A percentile compares a stretch with the other conserved stretches of the same genome.
phyloP scores from a whole-genome alignment of 30 jellyfish, hydroid and myxozoan species.

The Hydractinia echinata region DNA sequence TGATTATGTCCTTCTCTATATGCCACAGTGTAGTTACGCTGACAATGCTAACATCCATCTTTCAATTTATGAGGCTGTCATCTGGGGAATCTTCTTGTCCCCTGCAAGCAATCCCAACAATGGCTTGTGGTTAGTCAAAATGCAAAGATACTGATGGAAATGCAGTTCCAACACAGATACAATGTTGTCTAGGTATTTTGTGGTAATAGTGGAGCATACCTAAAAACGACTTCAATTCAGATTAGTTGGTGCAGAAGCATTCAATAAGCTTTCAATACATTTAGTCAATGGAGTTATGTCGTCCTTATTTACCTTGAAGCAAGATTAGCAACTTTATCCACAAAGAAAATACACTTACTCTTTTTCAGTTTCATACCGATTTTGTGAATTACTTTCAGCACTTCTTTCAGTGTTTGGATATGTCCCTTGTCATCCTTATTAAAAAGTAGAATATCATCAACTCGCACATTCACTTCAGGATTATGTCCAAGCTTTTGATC shows the following conservation, averaged over 20 bases:
- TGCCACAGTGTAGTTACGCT: too few relatives aligned
- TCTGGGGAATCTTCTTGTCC: too few relatives aligned
- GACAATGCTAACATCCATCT: too few relatives aligned
- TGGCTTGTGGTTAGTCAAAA: too few relatives aligned
- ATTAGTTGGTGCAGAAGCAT: constrained; percentile 29
- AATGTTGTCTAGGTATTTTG: too few relatives aligned
- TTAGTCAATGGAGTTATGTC: not conserved
- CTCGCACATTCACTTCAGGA: constrained; percentile 5
- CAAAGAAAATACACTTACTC: not conserved
- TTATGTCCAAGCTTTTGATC: constrained; percentile 16
- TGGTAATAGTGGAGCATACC: not conserved
- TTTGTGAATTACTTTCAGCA: not conserved
- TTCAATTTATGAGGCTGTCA: too few relatives aligned
- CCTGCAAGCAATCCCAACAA: too few relatives aligned
- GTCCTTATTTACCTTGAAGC: not conserved
- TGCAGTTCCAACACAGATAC: too few relatives aligned
- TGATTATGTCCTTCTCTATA: too few relatives aligned
- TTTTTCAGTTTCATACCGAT: not conserved
- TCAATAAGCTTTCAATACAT: not conserved
- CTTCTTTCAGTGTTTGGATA: not conserved
- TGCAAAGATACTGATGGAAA: too few relatives aligned
- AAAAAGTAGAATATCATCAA: constrained; percentile 20
- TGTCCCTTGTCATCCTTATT: not conserved
- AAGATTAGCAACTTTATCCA: not conserved
- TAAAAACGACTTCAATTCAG: constrained; percentile 9